Percentiles rank a stretch among this genome's conserved stretches.
These are phyloP conservation scores for Halictus quadricinctus DNA, from an alignment of 2,888 invertebrate species.

Conservation along the genomic window DNA sequence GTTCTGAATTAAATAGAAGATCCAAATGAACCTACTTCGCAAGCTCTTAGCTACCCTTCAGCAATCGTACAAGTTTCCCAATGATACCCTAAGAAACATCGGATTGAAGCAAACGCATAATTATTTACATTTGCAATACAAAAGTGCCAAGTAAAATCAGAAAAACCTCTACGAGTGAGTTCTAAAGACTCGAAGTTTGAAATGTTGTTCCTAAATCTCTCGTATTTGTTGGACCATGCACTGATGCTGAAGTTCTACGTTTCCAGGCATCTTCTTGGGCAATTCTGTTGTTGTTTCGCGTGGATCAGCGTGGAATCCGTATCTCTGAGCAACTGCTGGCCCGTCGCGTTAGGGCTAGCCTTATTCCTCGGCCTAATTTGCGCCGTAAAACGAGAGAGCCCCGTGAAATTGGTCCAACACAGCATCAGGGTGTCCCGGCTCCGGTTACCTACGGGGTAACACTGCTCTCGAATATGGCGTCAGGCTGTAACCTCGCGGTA, in stretches of 20 bases:
- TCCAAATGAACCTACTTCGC: no score
- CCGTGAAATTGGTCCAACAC: constrained; percentile 46
- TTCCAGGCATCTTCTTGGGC: background rate
- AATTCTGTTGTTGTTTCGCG: background rate
- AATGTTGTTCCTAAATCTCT: no score
- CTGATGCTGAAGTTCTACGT: background rate
- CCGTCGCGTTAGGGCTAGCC: constrained; percentile 10
- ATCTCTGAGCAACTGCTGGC: background rate
- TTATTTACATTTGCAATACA: no score
- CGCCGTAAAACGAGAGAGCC: constrained; percentile 29
- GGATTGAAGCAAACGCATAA: no score
- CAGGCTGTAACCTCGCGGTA: constrained; percentile 13
- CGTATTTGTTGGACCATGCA: background rate
- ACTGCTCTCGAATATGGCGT: background rate
- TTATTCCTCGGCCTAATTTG: constrained; percentile 44
- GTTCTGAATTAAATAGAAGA: no score
- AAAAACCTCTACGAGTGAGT: no score
- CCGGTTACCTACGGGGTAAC: background rate
- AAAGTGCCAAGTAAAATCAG: no score
- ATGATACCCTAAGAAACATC: no score
- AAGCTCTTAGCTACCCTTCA: no score
- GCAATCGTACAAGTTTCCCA: no score
- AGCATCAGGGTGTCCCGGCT: background rate
- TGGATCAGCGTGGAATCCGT: constrained; percentile 21
- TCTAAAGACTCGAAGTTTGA: no score